Conservation (phyloP, 2,888 invertebrate species). For the Caenorhabditis uteleia region DNA sequence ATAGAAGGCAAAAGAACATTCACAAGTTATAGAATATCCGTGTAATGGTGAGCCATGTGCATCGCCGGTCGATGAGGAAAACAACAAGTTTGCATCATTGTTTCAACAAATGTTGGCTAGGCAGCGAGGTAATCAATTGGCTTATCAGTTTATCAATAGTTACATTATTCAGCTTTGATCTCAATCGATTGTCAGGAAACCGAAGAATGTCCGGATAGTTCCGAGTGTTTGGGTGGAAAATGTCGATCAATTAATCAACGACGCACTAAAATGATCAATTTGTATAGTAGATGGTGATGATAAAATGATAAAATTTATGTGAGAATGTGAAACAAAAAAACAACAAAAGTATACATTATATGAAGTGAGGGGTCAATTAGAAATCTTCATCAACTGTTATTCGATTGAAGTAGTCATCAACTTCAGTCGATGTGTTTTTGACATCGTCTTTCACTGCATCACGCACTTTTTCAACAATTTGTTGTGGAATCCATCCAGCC, state of each 20-base stretch:
- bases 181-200: constrained; percentile 11
- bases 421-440: constrained; percentile 39
- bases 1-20: no score
- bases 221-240: constrained; percentile 18
- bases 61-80: constrained; percentile 1
- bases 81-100: constrained; percentile 25
- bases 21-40: no score
- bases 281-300: constrained; percentile 28
- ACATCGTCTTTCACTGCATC: constrained; percentile 62
- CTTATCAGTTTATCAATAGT: constrained; percentile 8
- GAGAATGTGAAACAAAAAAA: not conserved
- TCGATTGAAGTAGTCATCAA: constrained; percentile 29
- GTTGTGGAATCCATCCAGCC: constrained; percentile 56
- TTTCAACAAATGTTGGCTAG: constrained; percentile 28
- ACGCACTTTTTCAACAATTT: constrained; percentile 44
- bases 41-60: no score
- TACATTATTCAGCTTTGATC: no score
- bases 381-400: constrained; percentile 30
- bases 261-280: constrained; percentile 28
- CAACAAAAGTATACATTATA: constrained; percentile 6
- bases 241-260: constrained; percentile 11
- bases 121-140: constrained; percentile 14
- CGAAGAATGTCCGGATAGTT: constrained; percentile 20
- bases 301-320: constrained; percentile 2
- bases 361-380: not conserved